These are phyloP conservation scores for Rutilus rutilus DNA, from an alignment of 2,113 vertebrate species.

Conservation along the genomic window DNA sequence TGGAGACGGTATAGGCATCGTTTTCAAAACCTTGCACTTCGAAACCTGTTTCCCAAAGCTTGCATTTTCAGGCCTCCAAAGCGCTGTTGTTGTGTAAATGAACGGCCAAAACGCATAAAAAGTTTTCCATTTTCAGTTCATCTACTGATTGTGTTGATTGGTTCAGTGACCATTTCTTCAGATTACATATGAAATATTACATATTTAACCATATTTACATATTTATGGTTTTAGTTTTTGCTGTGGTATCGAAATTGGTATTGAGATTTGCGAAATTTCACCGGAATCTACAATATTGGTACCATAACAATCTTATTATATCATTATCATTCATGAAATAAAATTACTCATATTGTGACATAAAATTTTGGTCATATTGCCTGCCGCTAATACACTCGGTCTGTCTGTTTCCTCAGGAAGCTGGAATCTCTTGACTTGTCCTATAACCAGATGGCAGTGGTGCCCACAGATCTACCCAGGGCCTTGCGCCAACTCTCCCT, in stretches of 20 bases:
- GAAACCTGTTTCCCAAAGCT: too few relatives aligned
- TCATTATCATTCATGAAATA: not conserved
- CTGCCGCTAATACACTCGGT: not conserved
- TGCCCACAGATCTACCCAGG: conserved; percentile 75
- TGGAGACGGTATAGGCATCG: too few relatives aligned
- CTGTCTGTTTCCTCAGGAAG: conserved; percentile 63
- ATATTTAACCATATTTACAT: too few relatives aligned
- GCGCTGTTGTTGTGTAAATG: too few relatives aligned
- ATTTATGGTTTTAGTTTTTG: too few relatives aligned
- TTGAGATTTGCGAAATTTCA: not conserved
- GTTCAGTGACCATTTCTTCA: not conserved
- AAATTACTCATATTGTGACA: not conserved
- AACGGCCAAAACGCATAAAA: too few relatives aligned
- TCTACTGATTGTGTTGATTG: not conserved
- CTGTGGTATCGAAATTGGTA: not conserved
- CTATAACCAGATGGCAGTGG: conserved; percentile 70
- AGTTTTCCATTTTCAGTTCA: not conserved
- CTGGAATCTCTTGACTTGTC: conserved; percentile 79
- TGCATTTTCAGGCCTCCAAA: too few relatives aligned
- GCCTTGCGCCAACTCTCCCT: conserved; percentile 71
- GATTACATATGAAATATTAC: too few relatives aligned
- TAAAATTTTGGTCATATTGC: not conserved
- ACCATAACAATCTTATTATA: not conserved
- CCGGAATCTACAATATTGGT: not conserved
- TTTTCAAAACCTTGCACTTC: too few relatives aligned